These are phyloP conservation scores for Thalpophila matura DNA, from an alignment of 2,888 invertebrate species.

Conservation along the genomic window DNA sequence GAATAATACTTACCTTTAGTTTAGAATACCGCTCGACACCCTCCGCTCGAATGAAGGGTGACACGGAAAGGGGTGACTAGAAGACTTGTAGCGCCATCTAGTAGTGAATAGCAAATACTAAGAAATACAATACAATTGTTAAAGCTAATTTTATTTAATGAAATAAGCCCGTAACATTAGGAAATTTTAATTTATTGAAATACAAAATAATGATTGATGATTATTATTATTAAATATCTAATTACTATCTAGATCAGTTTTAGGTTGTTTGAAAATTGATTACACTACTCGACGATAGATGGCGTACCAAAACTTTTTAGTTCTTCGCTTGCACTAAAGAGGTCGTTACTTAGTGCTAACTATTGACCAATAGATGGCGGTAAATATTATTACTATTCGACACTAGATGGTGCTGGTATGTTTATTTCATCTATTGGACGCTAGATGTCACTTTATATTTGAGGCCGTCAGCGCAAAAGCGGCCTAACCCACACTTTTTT, in stretches of 20 bases:
- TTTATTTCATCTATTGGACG: constrained; percentile 34
- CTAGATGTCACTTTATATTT: constrained; percentile 58
- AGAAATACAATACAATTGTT: rapidly evolving
- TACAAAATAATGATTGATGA: background rate
- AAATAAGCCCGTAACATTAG: rapidly evolving
- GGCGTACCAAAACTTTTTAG: constrained; percentile 20
- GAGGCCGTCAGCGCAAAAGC: too few relatives aligned
- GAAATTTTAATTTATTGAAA: too few relatives aligned
- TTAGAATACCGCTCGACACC: constrained; percentile 12
- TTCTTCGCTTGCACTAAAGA: constrained; percentile 43
- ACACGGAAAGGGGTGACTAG: background rate
- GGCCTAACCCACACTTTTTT: too few relatives aligned
- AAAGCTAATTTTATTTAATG: background rate
- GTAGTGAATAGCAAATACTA: constrained; percentile 31
- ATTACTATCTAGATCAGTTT: background rate
- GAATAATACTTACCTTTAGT: background rate
- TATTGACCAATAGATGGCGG: constrained; percentile 56
- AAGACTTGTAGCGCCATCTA: constrained; percentile 49
- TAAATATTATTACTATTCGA: constrained; percentile 27
- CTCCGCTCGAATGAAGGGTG: constrained; percentile 11
- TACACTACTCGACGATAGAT: constrained; percentile 56
- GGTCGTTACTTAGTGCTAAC: constrained; percentile 25
- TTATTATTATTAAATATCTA: rapidly evolving
- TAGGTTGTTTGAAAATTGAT: background rate
- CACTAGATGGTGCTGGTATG: constrained; percentile 49